Percentiles rank a stretch among this genome's conserved stretches.
These are phyloP conservation scores for Tetanocera ferruginea DNA, from an alignment of 2,888 invertebrate genomes.

Conservation along the genomic window DNA sequence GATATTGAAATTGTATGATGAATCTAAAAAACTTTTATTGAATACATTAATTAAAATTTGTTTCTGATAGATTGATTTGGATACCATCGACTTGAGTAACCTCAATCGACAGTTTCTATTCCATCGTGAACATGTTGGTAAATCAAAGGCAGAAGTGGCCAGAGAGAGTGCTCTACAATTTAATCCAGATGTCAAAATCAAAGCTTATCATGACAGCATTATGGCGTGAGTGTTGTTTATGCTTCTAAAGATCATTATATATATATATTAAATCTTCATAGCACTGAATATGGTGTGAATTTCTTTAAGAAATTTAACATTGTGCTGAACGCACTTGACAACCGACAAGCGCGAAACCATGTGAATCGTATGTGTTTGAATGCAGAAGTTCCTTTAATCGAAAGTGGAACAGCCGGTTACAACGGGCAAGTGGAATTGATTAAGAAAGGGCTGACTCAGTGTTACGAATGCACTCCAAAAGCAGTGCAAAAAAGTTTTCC, in stretches of 20 bases:
- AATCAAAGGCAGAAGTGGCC: slow-evolving; percentile 95
- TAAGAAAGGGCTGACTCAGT: slow-evolving; percentile 89
- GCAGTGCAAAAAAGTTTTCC: slow-evolving; percentile 93
- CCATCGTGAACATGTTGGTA: slow-evolving; percentile 97
- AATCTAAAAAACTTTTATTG: neutral
- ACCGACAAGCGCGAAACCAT: slow-evolving; percentile 95
- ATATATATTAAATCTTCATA: slow-evolving; percentile 69
- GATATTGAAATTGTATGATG: slow-evolving; percentile 92
- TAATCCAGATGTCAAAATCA: slow-evolving; percentile 89
- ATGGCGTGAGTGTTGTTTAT: slow-evolving; percentile 77
- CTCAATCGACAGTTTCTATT: slow-evolving; percentile 99
- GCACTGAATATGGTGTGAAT: slow-evolving; percentile 88
- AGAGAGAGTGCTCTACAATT: slow-evolving; percentile 88
- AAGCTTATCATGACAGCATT: slow-evolving; percentile 93
- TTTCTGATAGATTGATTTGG: slow-evolving; percentile 91
- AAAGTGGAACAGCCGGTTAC: slow-evolving; percentile 98
- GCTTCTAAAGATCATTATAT: too few species aligned
- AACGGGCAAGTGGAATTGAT: slow-evolving; percentile 95
- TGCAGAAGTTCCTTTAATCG: slow-evolving; percentile 92
- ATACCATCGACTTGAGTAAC: slow-evolving; percentile 99
- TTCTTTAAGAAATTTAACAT: slow-evolving; percentile 93
- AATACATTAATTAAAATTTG: neutral
- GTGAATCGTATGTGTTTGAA: slow-evolving; percentile 99
- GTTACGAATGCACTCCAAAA: slow-evolving; percentile 97
- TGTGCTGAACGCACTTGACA: slow-evolving; percentile 97